Evolutionary conservation across 2,797 vertebrate genomes (phyloP).

Genomic region (Cossypha caffra): DNA sequence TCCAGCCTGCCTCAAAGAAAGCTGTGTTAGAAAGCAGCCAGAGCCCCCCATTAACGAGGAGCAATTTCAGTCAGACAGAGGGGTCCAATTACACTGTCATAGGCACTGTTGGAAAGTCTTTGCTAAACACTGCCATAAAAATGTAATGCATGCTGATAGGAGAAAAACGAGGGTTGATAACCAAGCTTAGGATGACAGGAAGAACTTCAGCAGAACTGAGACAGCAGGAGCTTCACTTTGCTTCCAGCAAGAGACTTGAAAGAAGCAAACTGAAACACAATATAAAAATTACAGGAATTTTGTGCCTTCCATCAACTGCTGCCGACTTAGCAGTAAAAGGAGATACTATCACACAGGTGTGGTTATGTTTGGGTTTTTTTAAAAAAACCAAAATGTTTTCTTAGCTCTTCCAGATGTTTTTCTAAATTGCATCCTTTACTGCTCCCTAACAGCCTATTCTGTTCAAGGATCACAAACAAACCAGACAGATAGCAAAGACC

Average conservation of each 20-base stretch:
- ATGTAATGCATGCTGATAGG: neutral
- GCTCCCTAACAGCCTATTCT: neutral
- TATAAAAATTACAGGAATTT: neutral
- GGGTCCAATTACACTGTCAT: neutral
- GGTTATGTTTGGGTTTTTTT: neutral
- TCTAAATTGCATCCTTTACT: neutral
- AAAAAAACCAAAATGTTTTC: neutral
- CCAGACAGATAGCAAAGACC: neutral
- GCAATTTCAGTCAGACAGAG: neutral
- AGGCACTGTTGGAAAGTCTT: neutral
- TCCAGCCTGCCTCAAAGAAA: neutral
- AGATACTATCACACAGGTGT: neutral
- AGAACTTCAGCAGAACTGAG: conserved; percentile 2
- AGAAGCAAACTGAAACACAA: neutral
- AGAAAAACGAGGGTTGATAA: neutral
- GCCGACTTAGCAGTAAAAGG: neutral
- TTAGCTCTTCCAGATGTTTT: neutral
- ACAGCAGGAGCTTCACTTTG: neutral
- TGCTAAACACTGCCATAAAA: conserved; percentile 10
- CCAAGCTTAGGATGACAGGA: neutral
- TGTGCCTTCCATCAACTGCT: neutral
- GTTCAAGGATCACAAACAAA: neutral
- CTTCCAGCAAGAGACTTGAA: neutral
- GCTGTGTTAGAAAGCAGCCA: neutral
- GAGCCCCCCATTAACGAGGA: neutral